These are phyloP conservation scores for Cuculus canorus DNA, from an alignment of 2,797 vertebrate genomes.

Conservation along the genomic window DNA sequence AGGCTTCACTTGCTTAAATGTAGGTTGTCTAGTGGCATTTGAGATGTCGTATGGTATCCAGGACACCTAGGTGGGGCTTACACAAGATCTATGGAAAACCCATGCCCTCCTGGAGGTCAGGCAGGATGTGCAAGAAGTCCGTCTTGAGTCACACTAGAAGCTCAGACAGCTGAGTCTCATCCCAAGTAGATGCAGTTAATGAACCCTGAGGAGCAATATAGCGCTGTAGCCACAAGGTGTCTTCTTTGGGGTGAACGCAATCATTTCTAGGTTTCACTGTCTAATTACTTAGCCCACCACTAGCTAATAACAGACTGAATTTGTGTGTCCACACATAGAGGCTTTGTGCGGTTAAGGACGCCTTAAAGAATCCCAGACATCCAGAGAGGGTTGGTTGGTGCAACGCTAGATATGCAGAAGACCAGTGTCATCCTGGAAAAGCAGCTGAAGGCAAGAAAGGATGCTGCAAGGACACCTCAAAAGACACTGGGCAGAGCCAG, in stretches of 20 bases:
- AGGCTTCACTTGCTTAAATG: not conserved
- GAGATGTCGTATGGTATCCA: not conserved
- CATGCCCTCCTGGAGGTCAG: not conserved
- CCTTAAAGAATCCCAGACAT: not conserved
- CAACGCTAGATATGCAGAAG: not conserved
- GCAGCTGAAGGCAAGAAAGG: not conserved
- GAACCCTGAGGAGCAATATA: not conserved
- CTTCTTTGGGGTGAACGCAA: not conserved
- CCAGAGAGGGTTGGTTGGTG: accelerated
- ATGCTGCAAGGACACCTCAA: not conserved
- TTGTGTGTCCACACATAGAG: not conserved
- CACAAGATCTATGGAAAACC: not conserved
- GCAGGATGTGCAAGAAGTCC: not conserved
- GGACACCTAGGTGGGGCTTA: not conserved
- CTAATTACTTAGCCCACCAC: not conserved
- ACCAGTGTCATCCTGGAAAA: not conserved
- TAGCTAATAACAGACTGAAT: not conserved
- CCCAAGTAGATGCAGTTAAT: not conserved
- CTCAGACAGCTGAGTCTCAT: not conserved
- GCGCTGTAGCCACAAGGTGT: not conserved
- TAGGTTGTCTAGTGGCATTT: not conserved
- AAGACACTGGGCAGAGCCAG: not conserved
- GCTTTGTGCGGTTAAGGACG: not conserved
- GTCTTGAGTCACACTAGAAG: not conserved
- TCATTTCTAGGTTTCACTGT: not conserved